Evolutionary conservation across 2,797 vertebrate genomes (phyloP).

Genomic region (Pelobates cultripes): DNA sequence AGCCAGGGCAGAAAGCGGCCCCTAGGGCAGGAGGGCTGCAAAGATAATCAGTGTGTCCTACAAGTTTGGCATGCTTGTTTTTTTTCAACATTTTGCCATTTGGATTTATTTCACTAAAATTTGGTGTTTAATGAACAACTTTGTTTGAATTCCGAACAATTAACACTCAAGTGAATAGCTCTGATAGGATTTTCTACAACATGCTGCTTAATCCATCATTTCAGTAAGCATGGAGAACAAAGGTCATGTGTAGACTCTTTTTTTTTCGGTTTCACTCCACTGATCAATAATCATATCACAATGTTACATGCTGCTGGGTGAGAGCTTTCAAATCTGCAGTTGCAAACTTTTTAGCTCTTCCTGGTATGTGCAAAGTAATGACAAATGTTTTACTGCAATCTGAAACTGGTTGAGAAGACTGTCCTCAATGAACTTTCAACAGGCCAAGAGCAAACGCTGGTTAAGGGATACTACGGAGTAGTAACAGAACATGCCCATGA

Average conservation of each 20-base stretch:
- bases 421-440: slow-evolving; percentile 16
- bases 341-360: slow-evolving; percentile 28
- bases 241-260: slow-evolving; percentile 23
- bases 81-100: too few relatives aligned
- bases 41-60: too few relatives aligned
- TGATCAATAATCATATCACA: slow-evolving; percentile 22
- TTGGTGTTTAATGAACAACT: too few relatives aligned
- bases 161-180: too few relatives aligned
- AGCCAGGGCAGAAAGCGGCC: too few relatives aligned
- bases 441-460: too few relatives aligned
- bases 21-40: too few relatives aligned
- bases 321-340: slow-evolving; percentile 18
- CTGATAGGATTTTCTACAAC: neutral
- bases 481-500: too few relatives aligned
- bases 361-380: slow-evolving; percentile 43
- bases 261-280: slow-evolving; percentile 15
- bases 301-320: slow-evolving; percentile 13
- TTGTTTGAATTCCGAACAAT: too few relatives aligned
- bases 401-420: slow-evolving; percentile 16
- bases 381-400: slow-evolving; percentile 13
- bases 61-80: too few relatives aligned
- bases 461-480: too few relatives aligned
- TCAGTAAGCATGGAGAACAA: slow-evolving; percentile 22
- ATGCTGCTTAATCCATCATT: neutral
- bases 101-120: too few relatives aligned